These are phyloP conservation scores for Chironomus striatipennis DNA, from an alignment of 1,140 invertebrate species.

Conservation along the genomic window DNA sequence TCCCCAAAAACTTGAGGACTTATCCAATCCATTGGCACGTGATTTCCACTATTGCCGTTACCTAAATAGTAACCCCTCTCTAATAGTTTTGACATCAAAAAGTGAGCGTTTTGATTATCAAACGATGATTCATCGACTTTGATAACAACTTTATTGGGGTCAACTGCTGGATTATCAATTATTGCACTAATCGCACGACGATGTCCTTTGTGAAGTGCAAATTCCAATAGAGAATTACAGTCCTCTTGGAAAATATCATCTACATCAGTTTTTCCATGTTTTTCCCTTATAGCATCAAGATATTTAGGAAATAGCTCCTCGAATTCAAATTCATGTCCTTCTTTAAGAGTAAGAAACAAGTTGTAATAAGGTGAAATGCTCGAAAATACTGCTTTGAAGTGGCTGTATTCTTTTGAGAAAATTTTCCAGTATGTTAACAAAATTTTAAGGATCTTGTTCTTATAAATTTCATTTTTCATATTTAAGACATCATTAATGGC, in stretches of 20 bases:
- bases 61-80: not conserved
- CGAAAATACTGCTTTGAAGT: not conserved
- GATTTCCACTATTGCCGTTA: not conserved
- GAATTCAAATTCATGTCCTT: not conserved
- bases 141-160: not conserved
- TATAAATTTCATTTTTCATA: conserved; percentile 7
- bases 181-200: not conserved
- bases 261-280: not conserved
- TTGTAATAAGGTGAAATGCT: not conserved
- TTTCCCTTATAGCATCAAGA: not conserved
- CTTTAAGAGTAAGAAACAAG: not conserved
- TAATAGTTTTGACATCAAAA: not conserved
- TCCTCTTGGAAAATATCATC: not conserved
- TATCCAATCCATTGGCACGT: conserved; percentile 7
- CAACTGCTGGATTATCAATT: not conserved
- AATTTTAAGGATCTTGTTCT: not conserved
- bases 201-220: not conserved
- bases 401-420: not conserved
- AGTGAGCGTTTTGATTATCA: not conserved
- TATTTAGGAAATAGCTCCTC: not conserved
- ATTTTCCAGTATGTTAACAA: not conserved
- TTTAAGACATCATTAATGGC: not conserved
- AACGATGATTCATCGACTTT: not conserved
- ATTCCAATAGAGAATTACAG: not conserved
- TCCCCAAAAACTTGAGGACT: conserved; percentile 14